Evolutionary conservation across 2,888 invertebrate genomes (phyloP), one percentile per base, ranked within the genome.

Genomic region (Cephus spinipes): DNA sequence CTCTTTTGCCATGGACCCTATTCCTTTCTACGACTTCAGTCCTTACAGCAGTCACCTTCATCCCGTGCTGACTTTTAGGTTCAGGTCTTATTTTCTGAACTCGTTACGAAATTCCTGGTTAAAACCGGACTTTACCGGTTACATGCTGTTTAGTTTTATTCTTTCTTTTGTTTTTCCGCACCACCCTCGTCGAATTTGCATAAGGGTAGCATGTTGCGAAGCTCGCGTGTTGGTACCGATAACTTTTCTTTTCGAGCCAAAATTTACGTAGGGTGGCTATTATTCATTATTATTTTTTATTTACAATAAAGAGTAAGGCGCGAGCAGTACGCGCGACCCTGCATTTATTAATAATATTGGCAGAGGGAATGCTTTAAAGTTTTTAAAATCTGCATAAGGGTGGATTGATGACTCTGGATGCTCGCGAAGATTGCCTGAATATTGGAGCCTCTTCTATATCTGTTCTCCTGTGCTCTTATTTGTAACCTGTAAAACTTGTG

Each of bases 71-170:
- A 77, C 71, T 80, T 81, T 79, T 83, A 81, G 76, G 80, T 23
- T 77, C 75, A 73, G 80, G 74, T 84, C 87, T 87, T 84, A 87
- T 87, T 87, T 82, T 55, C 55, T 23, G 9, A 9, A 55, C 23
- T 9, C 55, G 2, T 15, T 15, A 23, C 23, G 23, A 2, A 23
- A 55, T 55, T 55, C 23, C 23, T 55, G 9, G 23, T 55, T 23
- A 55, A 23, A 55, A 55, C 9, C 23, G 55, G 2, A 55, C 2
- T 55, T 55, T 23, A 55, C 55, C 9, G 55, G 55, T 55, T 23
- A 55, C 23, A 55, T 23, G 55, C 55, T 23, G 55, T 23, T 55
- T 23, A 9, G 55, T 0, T 55, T 23, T 55, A 55, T 55, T 55
- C 23, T 55, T 55, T 23, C 23, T 55, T 55, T 55, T 9, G 9